Conservation (phyloP, 2,797 vertebrate genomes). For the Selene dorsalis region DNA sequence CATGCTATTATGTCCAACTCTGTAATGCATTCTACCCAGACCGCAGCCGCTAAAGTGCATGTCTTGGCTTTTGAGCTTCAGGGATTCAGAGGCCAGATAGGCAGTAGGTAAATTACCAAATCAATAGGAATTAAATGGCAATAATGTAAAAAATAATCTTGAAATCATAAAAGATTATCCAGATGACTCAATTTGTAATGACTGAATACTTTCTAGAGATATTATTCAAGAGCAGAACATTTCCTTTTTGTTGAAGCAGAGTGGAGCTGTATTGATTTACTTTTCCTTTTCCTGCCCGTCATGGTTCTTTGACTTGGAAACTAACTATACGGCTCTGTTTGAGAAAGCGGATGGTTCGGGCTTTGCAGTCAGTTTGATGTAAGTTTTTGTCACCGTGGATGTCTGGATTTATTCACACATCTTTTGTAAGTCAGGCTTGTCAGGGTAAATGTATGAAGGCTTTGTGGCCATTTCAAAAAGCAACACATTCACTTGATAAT, state of each 20-base stretch:
- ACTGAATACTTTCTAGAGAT: not conserved
- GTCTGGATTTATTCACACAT: constrained; percentile 2
- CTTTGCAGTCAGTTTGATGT: constrained; percentile 8
- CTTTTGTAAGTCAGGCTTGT: not conserved
- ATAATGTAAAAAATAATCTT: constrained; percentile 43
- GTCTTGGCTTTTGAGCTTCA: constrained; percentile 33
- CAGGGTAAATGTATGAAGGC: not conserved
- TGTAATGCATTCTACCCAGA: constrained; percentile 20
- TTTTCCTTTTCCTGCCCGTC: constrained; percentile 36
- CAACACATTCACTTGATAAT: too few species aligned
- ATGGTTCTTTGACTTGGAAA: constrained; percentile 33
- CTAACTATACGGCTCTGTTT: constrained; percentile 29
- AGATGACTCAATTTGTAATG: not conserved
- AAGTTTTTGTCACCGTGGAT: constrained; percentile 22
- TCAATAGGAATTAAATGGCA: constrained; percentile 42
- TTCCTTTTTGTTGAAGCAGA: constrained; percentile 7
- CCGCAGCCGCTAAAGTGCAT: constrained; percentile 31
- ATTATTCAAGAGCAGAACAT: constrained; percentile 1
- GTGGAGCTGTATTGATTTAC: constrained; percentile 40
- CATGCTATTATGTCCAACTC: constrained; percentile 4
- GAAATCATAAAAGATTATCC: constrained; percentile 7
- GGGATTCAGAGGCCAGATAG: constrained; percentile 18
- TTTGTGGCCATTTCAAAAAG: not conserved
- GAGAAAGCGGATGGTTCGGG: constrained; percentile 10
- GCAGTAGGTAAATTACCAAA: constrained; percentile 27